A percentile compares a stretch with the other conserved stretches of the same genome.
phyloP scores from a whole-genome alignment of 1,140 invertebrate genomes.

The Trypoxylus dichotomus region DNA sequence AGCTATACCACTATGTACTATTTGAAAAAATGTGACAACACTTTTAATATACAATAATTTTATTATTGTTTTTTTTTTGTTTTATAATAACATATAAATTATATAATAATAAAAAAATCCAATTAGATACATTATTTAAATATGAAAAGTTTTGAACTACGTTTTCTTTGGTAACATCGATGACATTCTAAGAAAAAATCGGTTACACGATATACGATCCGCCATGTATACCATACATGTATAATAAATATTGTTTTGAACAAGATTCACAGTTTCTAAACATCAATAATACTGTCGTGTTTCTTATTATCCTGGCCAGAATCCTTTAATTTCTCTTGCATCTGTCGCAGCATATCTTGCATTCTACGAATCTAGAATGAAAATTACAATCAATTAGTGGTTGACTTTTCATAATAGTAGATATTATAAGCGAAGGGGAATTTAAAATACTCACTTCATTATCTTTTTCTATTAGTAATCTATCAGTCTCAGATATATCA shows the following conservation, averaged over 20 bases:
- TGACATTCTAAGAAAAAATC: slow-evolving; percentile 10
- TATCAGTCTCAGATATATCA: slow-evolving; percentile 80
- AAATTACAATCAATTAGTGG: neutral
- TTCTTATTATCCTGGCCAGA: slow-evolving; percentile 70
- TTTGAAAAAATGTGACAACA: too few relatives aligned
- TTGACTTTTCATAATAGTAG: too few relatives aligned
- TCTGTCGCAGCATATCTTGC: slow-evolving; percentile 95
- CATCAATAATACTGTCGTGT: slow-evolving; percentile 80
- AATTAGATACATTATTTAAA: slow-evolving; percentile 12
- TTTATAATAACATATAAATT: slow-evolving; percentile 26
- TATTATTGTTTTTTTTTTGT: neutral
- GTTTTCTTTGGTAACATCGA: slow-evolving; percentile 28
- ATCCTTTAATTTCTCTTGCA: slow-evolving; percentile 93
- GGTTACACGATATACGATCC: slow-evolving; percentile 1
- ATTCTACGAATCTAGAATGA: slow-evolving; percentile 89
- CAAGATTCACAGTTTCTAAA: slow-evolving; percentile 58
- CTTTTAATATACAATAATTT: neutral
- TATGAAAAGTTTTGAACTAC: slow-evolving; percentile 27
- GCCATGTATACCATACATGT: neutral
- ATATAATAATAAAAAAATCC: slow-evolving; percentile 9
- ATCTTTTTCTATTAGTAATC: slow-evolving; percentile 86
- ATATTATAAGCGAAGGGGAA: too few relatives aligned
- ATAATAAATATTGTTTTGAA: slow-evolving; percentile 18
- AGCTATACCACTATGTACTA: too few relatives aligned
- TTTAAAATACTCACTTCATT: slow-evolving; percentile 73